Evolutionary conservation across 2,113 vertebrate species (phyloP), one percentile per base, ranked within the genome.

Genomic region (Coracopsis vasa): DNA sequence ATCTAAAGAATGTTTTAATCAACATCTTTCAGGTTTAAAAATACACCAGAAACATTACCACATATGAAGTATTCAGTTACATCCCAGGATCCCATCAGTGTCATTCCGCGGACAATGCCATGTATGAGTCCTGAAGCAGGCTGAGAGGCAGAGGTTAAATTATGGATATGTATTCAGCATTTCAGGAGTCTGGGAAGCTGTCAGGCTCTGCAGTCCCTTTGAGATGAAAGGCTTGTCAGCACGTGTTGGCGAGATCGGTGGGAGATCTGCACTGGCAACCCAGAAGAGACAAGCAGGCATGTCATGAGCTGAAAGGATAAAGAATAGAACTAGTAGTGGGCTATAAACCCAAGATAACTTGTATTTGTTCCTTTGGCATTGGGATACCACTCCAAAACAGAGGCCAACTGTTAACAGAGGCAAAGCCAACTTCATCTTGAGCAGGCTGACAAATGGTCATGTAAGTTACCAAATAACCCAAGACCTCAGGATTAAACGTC

Each of bases 391-490:
- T 23, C 85, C 91, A n/a, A 94, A 92, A 80, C 86, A 88, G 94
- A 96, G 86, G 83, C 73, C 92, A 88, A 80, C 95, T 95, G 74
- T 91, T 96, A 91, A 51, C 86, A 95, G 95, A 80, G 95, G 90
- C 85, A 67, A 93, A 97, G 95, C 93, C 82, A 53, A 64, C 94
- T 95, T 67, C 83, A 77, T 29, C 87, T 94, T 94, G 79, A 67
- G 83, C 90, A 41, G 82, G 66, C 94, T 97, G 93, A 96, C 96
- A 96, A 96, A 97, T 85, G 95, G 96, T 87, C 90, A 79, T 86
- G 96, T 92, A 93, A 47, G 92, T 96, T 88, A 91, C 72, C 84
- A 64, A 95, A 89, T 81, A 96, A 86, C 84, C 93, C 90, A 28
- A 27, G 80, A 91, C 77, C 93, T 93, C 56, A 13, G 92, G 92